A percentile compares a stretch with the other conserved stretches of the same genome.
Evolutionary conservation across 2,797 vertebrate genomes (phyloP).

Genomic region (Pitangus sulphuratus): DNA sequence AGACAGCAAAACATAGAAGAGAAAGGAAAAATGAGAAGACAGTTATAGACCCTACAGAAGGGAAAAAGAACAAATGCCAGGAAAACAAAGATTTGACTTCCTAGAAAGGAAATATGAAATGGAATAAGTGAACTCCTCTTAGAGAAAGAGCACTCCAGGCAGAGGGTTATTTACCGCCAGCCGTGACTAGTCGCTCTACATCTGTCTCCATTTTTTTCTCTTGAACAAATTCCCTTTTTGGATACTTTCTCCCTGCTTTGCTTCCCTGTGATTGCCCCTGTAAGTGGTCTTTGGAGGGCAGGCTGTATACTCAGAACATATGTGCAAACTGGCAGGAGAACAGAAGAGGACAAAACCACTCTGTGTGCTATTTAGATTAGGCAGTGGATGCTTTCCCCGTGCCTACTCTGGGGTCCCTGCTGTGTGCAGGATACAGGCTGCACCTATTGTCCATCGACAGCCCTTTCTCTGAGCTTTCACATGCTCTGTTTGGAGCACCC

Average conservation of each 20-base stretch:
- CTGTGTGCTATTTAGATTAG: slow-evolving; percentile 62
- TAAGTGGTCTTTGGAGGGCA: slow-evolving; percentile 70
- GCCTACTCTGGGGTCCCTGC: slow-evolving; percentile 24
- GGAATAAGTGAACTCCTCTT: slow-evolving; percentile 37
- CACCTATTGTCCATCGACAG: slow-evolving; percentile 34
- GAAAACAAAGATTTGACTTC: slow-evolving; percentile 26
- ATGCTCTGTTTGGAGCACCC: background rate
- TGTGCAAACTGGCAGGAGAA: slow-evolving; percentile 66
- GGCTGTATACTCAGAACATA: slow-evolving; percentile 64
- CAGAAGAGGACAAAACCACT: slow-evolving; percentile 66
- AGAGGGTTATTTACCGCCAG: slow-evolving; percentile 65
- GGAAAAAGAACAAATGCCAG: background rate
- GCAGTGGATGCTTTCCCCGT: slow-evolving; percentile 42
- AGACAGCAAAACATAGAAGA: background rate
- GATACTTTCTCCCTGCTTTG: slow-evolving; percentile 64
- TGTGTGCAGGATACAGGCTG: background rate
- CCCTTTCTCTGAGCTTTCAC: background rate
- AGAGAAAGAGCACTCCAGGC: slow-evolving; percentile 49
- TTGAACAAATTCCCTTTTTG: slow-evolving; percentile 66
- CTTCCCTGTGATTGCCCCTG: slow-evolving; percentile 64
- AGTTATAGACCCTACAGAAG: background rate
- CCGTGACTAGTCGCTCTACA: slow-evolving; percentile 51
- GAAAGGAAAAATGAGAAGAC: background rate
- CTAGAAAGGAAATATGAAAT: slow-evolving; percentile 55
- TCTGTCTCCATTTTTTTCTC: slow-evolving; percentile 64